Evolutionary conservation across 2,888 invertebrate genomes (phyloP).

Genomic region (Steinernema scapterisci): DNA sequence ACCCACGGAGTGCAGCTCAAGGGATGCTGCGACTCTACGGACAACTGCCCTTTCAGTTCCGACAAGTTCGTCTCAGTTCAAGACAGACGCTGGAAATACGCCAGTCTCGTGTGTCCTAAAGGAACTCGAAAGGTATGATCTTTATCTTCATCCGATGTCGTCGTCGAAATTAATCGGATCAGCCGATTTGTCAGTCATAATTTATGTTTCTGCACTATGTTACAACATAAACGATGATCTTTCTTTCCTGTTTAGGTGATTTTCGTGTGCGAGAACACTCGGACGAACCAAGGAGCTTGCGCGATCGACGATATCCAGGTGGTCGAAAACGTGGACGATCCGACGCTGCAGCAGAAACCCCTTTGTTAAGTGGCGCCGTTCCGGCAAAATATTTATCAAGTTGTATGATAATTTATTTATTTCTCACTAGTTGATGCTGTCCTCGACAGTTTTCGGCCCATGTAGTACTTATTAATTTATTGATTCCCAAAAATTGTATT

Average conservation of each 20-base stretch:
- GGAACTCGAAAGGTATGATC: slow-evolving; percentile 62
- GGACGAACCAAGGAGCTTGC: slow-evolving; percentile 67
- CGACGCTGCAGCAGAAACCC: slow-evolving; percentile 46
- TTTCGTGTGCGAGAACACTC: slow-evolving; percentile 67
- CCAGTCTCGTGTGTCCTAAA: slow-evolving; percentile 61
- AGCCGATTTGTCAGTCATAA: slow-evolving; percentile 1
- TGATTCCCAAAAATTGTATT: not conserved
- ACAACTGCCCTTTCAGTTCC: slow-evolving; percentile 54
- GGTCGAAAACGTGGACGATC: slow-evolving; percentile 54
- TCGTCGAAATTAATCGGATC: slow-evolving; percentile 32
- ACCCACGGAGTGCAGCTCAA: slow-evolving; percentile 67
- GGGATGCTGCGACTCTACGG: slow-evolving; percentile 50
- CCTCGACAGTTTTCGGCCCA: not conserved
- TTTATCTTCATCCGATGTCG: not conserved
- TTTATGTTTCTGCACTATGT: not conserved
- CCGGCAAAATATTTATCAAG: not conserved
- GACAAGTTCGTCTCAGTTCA: slow-evolving; percentile 66
- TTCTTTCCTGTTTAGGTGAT: slow-evolving; percentile 54
- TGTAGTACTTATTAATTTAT: not conserved
- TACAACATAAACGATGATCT: not conserved
- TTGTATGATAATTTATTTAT: not conserved
- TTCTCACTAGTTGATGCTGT: not conserved
- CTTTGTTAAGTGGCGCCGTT: slow-evolving; percentile 46
- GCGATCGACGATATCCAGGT: slow-evolving; percentile 66
- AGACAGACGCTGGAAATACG: slow-evolving; percentile 65